A percentile compares a stretch with the other conserved stretches of the same genome.
phyloP scores from a whole-genome alignment of 2,888 invertebrate genomes.

The Diogma glabrata region DNA sequence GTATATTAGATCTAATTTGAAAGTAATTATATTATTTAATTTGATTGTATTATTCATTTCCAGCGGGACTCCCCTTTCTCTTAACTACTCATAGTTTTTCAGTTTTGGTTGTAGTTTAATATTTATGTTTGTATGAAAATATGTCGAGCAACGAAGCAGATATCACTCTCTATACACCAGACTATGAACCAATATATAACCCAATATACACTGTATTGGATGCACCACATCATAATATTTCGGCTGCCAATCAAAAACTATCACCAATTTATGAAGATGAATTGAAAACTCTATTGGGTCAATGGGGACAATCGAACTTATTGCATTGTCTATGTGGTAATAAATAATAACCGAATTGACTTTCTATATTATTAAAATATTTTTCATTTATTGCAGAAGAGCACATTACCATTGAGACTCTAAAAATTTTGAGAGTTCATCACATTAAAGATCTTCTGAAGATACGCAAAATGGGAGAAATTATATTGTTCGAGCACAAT shows the following conservation, averaged over 20 bases:
- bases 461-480: slow-evolving; percentile 19
- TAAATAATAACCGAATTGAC: background rate
- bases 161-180: background rate
- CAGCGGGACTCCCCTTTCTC: too few species aligned
- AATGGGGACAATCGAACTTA: background rate
- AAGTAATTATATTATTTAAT: too few species aligned
- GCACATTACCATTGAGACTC: slow-evolving; percentile 1
- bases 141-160: background rate
- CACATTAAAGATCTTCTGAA: slow-evolving; percentile 19
- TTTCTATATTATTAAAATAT: background rate
- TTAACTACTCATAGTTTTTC: background rate
- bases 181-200: background rate
- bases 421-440: slow-evolving; percentile 18
- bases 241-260: background rate
- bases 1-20: too few species aligned
- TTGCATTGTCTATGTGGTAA: background rate
- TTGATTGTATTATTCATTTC: too few species aligned
- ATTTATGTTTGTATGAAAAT: background rate
- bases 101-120: background rate
- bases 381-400: slow-evolving; percentile 7
- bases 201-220: background rate
- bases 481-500: slow-evolving; percentile 21
- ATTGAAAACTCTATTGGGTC: background rate
- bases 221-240: background rate
- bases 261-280: slow-evolving; percentile 2